Evolutionary conservation across 2,888 invertebrate genomes (phyloP), one percentile per base, ranked within the genome.

Genomic region (Hypomecis atomaria): DNA sequence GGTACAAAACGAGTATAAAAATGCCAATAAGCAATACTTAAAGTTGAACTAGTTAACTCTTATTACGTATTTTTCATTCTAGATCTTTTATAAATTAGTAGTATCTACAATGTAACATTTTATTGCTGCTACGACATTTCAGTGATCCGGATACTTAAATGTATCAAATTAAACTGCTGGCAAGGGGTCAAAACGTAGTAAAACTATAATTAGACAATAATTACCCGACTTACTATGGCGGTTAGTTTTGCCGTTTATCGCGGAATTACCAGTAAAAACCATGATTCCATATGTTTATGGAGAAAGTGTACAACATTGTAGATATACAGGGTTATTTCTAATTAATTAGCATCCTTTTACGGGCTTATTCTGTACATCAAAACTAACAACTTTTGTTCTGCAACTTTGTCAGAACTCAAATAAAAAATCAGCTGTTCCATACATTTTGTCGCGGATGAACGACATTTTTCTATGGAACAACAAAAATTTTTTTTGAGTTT

Each of bases 101-200:
- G 34, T n/a, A 8, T 34, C 8, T 49, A 49, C 49, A 49, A 49
- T n/a, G 49, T 34, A 49, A 6, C 36, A n/a, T 36, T 13, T 49
- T 36, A 49, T n/a, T 47, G 47, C 33, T 47, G 9, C 7, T 23
- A 49, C 36, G 36, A 49, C 49, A 49, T 49, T 49, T 49, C 49
- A 49, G 49, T 36, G 11, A 36, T 49, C n/a, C 36, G 10, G 11
- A 49, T 36, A 49, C 36, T 34, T 36, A 49, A 49, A 5, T n/a
- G 7, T 36, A 10, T 36, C n/a, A n/a, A 49, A 36, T 49, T 49
- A 49, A 49, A 36, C 36, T 6, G n/a, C 23, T 23, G 23, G 23
- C 49, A 49, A 36, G 36, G 50, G 50, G 50, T 50, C 84, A 81
- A 84, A 84, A 74, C 53, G 48, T 54, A 38, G 63, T 68, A 66